Conservation (phyloP, 1,140 invertebrate genomes). For the Brachionus angularis region DNA sequence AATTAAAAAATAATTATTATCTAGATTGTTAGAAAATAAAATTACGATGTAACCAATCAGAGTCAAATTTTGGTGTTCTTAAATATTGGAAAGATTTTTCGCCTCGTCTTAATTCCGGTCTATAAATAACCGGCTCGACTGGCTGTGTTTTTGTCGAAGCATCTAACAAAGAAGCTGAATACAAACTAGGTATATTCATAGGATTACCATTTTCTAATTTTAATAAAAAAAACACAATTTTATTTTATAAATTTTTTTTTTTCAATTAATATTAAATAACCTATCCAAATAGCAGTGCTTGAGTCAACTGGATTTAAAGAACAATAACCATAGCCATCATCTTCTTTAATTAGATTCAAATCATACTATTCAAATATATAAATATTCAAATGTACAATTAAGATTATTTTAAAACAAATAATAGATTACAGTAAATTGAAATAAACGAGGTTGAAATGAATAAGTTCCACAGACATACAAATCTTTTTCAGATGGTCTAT, state of each 20-base stretch:
- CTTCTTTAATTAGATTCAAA: constrained; percentile 40
- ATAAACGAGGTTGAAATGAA: constrained; percentile 20
- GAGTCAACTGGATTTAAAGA: constrained; percentile 23
- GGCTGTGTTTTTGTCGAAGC: constrained; percentile 39
- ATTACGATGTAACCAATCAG: constrained; percentile 40
- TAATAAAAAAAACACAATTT: background rate
- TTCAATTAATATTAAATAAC: background rate
- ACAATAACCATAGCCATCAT: constrained; percentile 44
- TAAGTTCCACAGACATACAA: constrained; percentile 23
- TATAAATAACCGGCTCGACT: constrained; percentile 40
- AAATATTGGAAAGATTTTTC: constrained; percentile 32
- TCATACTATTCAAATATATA: constrained; percentile 10
- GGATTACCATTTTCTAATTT: constrained; percentile 31
- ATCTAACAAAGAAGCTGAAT: constrained; percentile 24
- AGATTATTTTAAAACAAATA: background rate
- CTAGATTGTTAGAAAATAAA: background rate
- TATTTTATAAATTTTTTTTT: background rate
- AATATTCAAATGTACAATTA: background rate
- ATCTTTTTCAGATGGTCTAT: constrained; percentile 15
- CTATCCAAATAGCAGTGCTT: constrained; percentile 39
- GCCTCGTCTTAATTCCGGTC: constrained; percentile 13
- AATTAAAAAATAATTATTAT: constrained; percentile 17
- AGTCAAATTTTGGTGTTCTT: constrained; percentile 34
- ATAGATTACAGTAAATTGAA: constrained; percentile 9
- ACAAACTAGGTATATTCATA: constrained; percentile 15